Evolutionary conservation across 1,140 invertebrate genomes (phyloP).

Genomic region (Dendroctonus ponderosae): DNA sequence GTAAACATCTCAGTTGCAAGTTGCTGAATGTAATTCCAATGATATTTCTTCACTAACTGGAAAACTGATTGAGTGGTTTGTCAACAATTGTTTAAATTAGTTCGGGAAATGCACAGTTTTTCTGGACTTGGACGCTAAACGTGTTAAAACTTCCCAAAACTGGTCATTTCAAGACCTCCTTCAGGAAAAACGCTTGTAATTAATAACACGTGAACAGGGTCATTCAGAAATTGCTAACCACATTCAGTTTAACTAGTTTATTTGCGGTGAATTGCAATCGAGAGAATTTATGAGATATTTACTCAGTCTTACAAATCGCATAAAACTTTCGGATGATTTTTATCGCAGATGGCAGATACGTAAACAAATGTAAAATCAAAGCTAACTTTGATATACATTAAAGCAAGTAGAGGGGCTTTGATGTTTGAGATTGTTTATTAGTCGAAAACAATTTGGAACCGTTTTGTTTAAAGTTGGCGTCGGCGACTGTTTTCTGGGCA

Average conservation of each 20-base stretch:
- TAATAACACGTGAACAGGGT: no score
- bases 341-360: constrained; percentile 28
- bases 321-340: constrained; percentile 30
- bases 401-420: constrained; percentile 26
- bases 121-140: no score
- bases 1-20: no score
- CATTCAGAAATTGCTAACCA: no score
- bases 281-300: constrained; percentile 20
- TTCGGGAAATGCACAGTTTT: no score
- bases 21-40: no score
- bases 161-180: no score
- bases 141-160: no score
- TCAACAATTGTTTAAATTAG: no score
- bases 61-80: no score
- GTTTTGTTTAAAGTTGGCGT: constrained; percentile 22
- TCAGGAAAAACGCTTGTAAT: no score
- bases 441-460: constrained; percentile 26
- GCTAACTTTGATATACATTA: constrained; percentile 28
- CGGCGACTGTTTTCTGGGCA: constrained; percentile 23
- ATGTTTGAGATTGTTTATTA: constrained; percentile 33
- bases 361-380: constrained; percentile 34
- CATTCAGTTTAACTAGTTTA: background rate
- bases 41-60: no score
- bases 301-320: constrained; percentile 18
- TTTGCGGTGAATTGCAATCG: constrained; percentile 13